Evolutionary conservation across 2,888 invertebrate genomes (phyloP).

Genomic region (Drosophila imparisetae): DNA sequence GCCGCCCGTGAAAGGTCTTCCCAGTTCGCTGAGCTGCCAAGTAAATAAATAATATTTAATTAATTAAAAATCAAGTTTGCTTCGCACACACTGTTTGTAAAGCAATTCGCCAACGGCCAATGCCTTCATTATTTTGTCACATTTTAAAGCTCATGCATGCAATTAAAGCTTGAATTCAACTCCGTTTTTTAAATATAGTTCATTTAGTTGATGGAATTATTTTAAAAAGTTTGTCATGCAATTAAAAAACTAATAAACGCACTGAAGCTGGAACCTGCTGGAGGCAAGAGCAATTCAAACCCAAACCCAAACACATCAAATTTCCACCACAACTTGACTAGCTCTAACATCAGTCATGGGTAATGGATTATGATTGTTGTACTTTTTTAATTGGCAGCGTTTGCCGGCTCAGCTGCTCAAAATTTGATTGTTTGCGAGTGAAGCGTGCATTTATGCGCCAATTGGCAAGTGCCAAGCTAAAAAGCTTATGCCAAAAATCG

Average conservation of each 20-base stretch:
- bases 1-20: slow-evolving; percentile 94
- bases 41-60: slow-evolving; percentile 71
- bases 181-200: slow-evolving; percentile 24
- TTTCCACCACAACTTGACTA: slow-evolving; percentile 21
- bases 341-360: slow-evolving; percentile 55
- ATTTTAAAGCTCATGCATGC: slow-evolving; percentile 47
- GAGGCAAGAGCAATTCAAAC: slow-evolving; percentile 1
- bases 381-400: slow-evolving; percentile 52
- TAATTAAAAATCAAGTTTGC: slow-evolving; percentile 72
- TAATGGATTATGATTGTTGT: slow-evolving; percentile 73
- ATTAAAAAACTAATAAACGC: slow-evolving; percentile 63
- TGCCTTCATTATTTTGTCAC: slow-evolving; percentile 31
- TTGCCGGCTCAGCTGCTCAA: slow-evolving; percentile 48
- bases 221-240: slow-evolving; percentile 25
- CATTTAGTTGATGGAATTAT: slow-evolving; percentile 37
- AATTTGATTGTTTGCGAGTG: slow-evolving; percentile 65
- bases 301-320: slow-evolving; percentile 25
- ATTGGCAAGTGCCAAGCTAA: neutral
- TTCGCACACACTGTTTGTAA: slow-evolving; percentile 38
- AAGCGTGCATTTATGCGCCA: slow-evolving; percentile 31
- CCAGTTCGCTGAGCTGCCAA: slow-evolving; percentile 91
- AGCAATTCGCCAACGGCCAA: slow-evolving; percentile 41
- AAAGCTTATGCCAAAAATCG: slow-evolving; percentile 36
- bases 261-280: slow-evolving; percentile 23
- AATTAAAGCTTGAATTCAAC: slow-evolving; percentile 62